Evolutionary conservation across 2,797 vertebrate genomes (phyloP).

Genomic region (Bothrops alternatus): DNA sequence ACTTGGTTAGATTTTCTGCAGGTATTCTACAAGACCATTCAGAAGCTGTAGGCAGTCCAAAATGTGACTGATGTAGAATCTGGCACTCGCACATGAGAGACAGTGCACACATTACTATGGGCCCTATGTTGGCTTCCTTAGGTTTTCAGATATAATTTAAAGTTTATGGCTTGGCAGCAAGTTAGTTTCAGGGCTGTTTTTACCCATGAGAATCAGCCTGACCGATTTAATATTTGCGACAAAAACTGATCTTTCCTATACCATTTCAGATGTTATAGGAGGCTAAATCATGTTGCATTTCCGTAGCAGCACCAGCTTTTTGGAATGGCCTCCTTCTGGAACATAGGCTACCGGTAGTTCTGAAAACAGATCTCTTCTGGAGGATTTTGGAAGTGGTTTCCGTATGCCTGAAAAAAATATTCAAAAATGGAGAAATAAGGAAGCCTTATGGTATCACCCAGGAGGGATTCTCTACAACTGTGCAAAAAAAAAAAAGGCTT

Average conservation of each 20-base stretch:
- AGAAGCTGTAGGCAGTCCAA: not conserved
- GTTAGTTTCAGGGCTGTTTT: not conserved
- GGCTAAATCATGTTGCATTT: not conserved
- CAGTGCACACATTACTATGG: not conserved
- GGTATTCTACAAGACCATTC: not conserved
- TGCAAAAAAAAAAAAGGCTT: slow-evolving; percentile 14
- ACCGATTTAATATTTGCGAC: not conserved
- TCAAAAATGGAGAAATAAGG: not conserved
- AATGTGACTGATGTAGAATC: not conserved
- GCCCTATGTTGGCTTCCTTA: not conserved
- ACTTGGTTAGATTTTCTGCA: not conserved
- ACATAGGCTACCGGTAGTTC: not conserved
- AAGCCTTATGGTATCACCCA: not conserved
- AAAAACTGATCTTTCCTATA: not conserved
- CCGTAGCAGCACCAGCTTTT: not conserved
- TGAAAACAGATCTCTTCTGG: not conserved
- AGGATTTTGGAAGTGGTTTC: not conserved
- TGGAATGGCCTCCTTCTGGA: not conserved
- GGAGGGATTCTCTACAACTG: slow-evolving; percentile 22
- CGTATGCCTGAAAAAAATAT: not conserved
- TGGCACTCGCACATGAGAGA: not conserved
- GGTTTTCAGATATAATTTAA: not conserved
- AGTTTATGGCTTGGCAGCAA: not conserved
- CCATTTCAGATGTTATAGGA: not conserved
- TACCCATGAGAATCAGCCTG: not conserved